A percentile compares a stretch with the other conserved stretches of the same genome.
These are phyloP conservation scores for Ypsolopha scabrella DNA, from an alignment of 2,888 invertebrate genomes.

Conservation along the genomic window DNA sequence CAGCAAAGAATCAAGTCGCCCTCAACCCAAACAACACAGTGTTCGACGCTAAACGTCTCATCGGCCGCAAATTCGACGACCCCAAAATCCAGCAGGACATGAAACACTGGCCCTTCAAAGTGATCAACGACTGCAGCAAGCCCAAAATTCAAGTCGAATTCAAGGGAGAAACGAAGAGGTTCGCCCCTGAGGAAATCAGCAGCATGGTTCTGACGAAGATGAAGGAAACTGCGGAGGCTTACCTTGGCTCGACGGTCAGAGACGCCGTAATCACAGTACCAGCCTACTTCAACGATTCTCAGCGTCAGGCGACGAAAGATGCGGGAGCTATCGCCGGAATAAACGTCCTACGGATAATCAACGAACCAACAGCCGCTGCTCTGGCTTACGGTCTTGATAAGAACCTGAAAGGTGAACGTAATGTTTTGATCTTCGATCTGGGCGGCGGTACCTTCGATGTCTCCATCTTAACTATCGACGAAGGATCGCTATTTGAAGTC, in stretches of 20 bases:
- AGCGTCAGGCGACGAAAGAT: slow-evolving; percentile 84
- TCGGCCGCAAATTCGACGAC: slow-evolving; percentile 84
- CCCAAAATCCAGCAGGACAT: slow-evolving; percentile 82
- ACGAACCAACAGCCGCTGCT: slow-evolving; percentile 84
- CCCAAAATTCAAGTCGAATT: slow-evolving; percentile 77
- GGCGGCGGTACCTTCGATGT: slow-evolving; percentile 85
- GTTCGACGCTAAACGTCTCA: slow-evolving; percentile 80
- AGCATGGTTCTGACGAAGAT: slow-evolving; percentile 73
- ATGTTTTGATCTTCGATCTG: slow-evolving; percentile 75
- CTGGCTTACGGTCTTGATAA: slow-evolving; percentile 79
- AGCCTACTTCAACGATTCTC: slow-evolving; percentile 83
- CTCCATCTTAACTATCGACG: slow-evolving; percentile 85
- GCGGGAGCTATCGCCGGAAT: slow-evolving; percentile 83
- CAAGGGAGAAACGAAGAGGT: slow-evolving; percentile 74
- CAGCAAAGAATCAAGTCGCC: slow-evolving; percentile 87
- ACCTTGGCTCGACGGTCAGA: slow-evolving; percentile 72
- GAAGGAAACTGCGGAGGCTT: slow-evolving; percentile 61
- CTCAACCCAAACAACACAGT: slow-evolving; percentile 82
- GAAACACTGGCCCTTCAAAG: slow-evolving; percentile 87
- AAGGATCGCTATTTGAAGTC: slow-evolving; percentile 81
- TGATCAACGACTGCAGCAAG: slow-evolving; percentile 73
- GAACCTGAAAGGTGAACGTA: slow-evolving; percentile 74
- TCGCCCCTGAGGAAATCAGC: slow-evolving; percentile 78
- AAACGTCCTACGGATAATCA: slow-evolving; percentile 85
- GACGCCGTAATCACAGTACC: slow-evolving; percentile 86